phyloP scores from a whole-genome alignment of 2,113 vertebrate species.

The Cyprinodon brontotheroides region DNA sequence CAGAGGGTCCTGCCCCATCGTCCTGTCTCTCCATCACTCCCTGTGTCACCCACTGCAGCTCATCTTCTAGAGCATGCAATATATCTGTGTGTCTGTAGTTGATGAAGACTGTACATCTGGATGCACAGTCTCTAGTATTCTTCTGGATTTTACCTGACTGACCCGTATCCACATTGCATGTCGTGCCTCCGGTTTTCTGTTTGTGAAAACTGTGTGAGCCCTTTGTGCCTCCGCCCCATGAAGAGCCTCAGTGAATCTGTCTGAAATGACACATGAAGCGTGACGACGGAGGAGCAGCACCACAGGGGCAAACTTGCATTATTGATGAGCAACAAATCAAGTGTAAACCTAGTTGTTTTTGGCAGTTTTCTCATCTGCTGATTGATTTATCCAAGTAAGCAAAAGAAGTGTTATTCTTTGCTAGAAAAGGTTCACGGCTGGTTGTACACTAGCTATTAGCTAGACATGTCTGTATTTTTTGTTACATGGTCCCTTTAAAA shows the following conservation, averaged over 20 bases:
- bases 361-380: conserved; percentile 16
- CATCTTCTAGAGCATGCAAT: no score
- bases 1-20: conserved; percentile 46
- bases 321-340: conserved; percentile 66
- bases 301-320: conserved; percentile 59
- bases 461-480: background rate
- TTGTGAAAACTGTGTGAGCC: background rate
- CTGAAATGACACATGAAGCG: conserved; percentile 26
- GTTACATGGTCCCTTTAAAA: no score
- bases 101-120: conserved; percentile 3
- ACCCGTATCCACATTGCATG: conserved; percentile 34
- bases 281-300: conserved; percentile 36
- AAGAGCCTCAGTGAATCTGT: conserved; percentile 31
- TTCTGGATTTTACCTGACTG: conserved; percentile 27
- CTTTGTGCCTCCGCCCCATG: background rate
- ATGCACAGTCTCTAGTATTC: no score
- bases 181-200: conserved; percentile 30
- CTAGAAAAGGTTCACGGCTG: conserved; percentile 5
- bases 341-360: conserved; percentile 63
- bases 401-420: conserved; percentile 28
- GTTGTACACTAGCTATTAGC: conserved; percentile 1
- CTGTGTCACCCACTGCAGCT: no score
- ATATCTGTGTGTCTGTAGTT: conserved; percentile 5
- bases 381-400: conserved; percentile 24
- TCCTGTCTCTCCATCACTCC: conserved; percentile 12